These are phyloP conservation scores for Phenacoccus solenopsis DNA, from an alignment of 1,140 invertebrate genomes.

Conservation along the genomic window DNA sequence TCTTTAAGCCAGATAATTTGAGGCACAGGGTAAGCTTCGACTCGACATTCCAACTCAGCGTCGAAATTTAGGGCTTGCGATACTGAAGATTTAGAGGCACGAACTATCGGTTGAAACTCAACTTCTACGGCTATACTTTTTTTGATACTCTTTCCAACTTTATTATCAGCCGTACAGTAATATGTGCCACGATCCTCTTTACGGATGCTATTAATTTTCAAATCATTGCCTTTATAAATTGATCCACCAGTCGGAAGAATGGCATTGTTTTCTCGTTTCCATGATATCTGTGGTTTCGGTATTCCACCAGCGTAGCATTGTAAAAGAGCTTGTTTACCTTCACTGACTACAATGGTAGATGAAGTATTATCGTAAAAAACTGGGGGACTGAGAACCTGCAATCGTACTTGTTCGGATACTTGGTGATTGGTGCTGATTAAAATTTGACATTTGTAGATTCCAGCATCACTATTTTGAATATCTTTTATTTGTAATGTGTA, in stretches of 20 bases:
- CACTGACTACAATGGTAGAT: conserved; percentile 66
- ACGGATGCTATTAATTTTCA: conserved; percentile 63
- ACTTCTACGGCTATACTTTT: conserved; percentile 80
- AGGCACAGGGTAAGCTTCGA: conserved; percentile 82
- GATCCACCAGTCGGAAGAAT: conserved; percentile 78
- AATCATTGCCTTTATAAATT: conserved; percentile 65
- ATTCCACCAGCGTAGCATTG: conserved; percentile 79
- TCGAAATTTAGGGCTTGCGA: conserved; percentile 82
- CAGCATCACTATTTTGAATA: conserved; percentile 85
- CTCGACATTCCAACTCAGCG: conserved; percentile 82
- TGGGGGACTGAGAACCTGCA: conserved; percentile 71
- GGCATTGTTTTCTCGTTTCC: conserved; percentile 85
- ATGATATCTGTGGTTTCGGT: conserved; percentile 69
- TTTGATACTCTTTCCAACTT: conserved; percentile 65
- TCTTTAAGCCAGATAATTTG: conserved; percentile 79
- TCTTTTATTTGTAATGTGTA: conserved; percentile 84
- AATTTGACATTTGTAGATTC: conserved; percentile 75
- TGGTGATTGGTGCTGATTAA: conserved; percentile 61
- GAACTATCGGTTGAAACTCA: conserved; percentile 73
- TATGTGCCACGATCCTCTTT: conserved; percentile 85
- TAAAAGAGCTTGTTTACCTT: conserved; percentile 61
- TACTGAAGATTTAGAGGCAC: conserved; percentile 60
- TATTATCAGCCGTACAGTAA: conserved; percentile 87
- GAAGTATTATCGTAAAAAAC: conserved; percentile 88
- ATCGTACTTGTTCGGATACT: conserved; percentile 66